Conservation (phyloP, 2,797 vertebrate species). For the Sparidentex hasta region DNA sequence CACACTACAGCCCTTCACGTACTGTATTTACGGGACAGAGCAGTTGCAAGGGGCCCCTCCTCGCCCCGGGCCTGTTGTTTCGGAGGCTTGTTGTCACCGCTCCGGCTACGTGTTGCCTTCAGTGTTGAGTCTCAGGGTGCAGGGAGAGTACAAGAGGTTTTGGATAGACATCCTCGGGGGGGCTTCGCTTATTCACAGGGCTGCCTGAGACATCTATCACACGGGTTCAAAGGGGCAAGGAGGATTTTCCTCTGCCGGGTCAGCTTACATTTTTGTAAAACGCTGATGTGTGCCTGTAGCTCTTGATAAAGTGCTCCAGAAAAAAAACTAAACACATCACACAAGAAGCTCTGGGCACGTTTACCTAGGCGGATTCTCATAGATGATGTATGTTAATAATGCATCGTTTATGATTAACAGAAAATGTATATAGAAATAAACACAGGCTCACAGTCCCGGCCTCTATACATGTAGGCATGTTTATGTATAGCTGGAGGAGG, state of each 20-base stretch:
- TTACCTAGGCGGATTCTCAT: not conserved
- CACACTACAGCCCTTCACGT: slow-evolving; percentile 46
- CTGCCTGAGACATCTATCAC: slow-evolving; percentile 63
- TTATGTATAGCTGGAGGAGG: slow-evolving; percentile 52
- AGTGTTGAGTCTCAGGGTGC: slow-evolving; percentile 60
- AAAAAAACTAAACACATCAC: not conserved
- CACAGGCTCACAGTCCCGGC: not conserved
- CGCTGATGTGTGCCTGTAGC: slow-evolving; percentile 28
- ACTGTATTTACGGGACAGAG: slow-evolving; percentile 56
- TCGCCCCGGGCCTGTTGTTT: slow-evolving; percentile 47
- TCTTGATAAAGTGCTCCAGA: slow-evolving; percentile 22
- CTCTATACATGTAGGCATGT: slow-evolving; percentile 24
- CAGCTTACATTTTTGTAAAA: slow-evolving; percentile 65
- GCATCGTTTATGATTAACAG: not conserved
- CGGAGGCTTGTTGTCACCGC: slow-evolving; percentile 40
- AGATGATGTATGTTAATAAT: not conserved
- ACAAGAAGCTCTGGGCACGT: not conserved
- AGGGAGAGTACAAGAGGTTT: slow-evolving; percentile 58
- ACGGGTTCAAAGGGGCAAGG: slow-evolving; percentile 66
- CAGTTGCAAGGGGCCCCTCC: not conserved
- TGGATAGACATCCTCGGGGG: slow-evolving; percentile 60
- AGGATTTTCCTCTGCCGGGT: slow-evolving; percentile 58
- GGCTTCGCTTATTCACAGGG: slow-evolving; percentile 57
- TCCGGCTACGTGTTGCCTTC: slow-evolving; percentile 37
- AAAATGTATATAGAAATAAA: slow-evolving; percentile 4